Percentiles rank a stretch among this genome's conserved stretches.
Evolutionary conservation across 2,797 vertebrate species (phyloP).

Genomic region (Lemur catta): DNA sequence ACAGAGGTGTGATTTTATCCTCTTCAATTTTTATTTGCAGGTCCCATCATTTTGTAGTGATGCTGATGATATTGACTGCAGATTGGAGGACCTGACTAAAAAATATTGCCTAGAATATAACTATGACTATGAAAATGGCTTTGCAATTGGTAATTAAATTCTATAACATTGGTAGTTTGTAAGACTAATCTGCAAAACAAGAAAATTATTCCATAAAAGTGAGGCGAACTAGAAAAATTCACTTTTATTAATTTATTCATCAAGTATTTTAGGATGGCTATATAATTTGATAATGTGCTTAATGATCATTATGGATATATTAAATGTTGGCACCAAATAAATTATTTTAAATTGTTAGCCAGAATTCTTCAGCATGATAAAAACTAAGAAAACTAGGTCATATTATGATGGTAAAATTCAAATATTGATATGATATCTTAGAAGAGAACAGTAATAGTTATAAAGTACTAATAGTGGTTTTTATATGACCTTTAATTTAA

Average conservation of each 20-base stretch:
- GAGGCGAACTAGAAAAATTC: background rate
- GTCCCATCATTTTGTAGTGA: constrained; percentile 94
- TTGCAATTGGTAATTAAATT: constrained; percentile 92
- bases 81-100: constrained; percentile 92
- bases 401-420: background rate
- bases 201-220: background rate
- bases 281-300: background rate
- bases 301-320: background rate
- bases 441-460: background rate
- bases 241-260: background rate
- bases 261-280: background rate
- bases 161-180: background rate
- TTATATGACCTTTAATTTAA: background rate
- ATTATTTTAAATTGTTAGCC: constrained; percentile 9
- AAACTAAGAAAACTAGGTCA: constrained; percentile 13
- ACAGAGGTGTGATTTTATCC: background rate
- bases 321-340: background rate
- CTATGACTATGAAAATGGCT: constrained; percentile 98
- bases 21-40: constrained; percentile 81
- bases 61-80: constrained; percentile 92
- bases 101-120: constrained; percentile 98
- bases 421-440: background rate
- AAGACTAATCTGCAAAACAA: background rate
- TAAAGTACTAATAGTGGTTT: background rate
- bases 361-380: background rate